These are phyloP conservation scores for Gnatocerus cornutus DNA, from an alignment of 2,888 invertebrate species.

Conservation along the genomic window DNA sequence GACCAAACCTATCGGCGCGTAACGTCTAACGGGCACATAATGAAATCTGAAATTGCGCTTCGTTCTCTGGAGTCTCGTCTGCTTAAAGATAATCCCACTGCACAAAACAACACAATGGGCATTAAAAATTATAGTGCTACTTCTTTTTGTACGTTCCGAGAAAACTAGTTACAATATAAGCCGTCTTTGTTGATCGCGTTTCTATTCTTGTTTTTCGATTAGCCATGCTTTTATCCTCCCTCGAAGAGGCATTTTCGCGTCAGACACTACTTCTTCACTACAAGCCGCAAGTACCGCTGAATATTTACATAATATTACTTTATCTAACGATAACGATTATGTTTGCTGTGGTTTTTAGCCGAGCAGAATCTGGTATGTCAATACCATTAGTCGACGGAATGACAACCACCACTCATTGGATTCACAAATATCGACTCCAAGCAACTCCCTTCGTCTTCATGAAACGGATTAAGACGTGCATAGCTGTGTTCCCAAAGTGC, in stretches of 20 bases:
- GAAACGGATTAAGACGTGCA: conserved; percentile 49
- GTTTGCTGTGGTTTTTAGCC: conserved; percentile 53
- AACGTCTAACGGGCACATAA: conserved; percentile 51
- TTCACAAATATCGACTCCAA: conserved; percentile 48
- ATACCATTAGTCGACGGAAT: conserved; percentile 51
- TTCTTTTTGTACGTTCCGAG: conserved; percentile 48
- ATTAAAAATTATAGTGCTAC: conserved; percentile 56
- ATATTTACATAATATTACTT: conserved; percentile 51
- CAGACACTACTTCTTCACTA: conserved; percentile 26
- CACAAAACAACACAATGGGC: conserved; percentile 56
- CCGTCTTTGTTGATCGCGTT: conserved; percentile 46
- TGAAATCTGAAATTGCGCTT: conserved; percentile 53
- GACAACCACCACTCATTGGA: conserved; percentile 50
- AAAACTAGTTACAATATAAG: conserved; percentile 51
- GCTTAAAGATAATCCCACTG: conserved; percentile 54
- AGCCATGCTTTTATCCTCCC: conserved; percentile 38
- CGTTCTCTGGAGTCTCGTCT: conserved; percentile 49
- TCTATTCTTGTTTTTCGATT: conserved; percentile 48
- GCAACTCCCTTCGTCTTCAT: conserved; percentile 22
- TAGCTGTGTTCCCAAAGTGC: conserved; percentile 51
- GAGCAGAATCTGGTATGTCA: conserved; percentile 50
- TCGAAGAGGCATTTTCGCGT: conserved; percentile 21
- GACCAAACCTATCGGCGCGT: conserved; percentile 48
- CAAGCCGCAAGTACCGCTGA: conserved; percentile 17
- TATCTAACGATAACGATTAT: conserved; percentile 50